Evolutionary conservation across 2,888 invertebrate species (phyloP), one percentile per base, ranked within the genome.

Genomic region (Kuschelorhynchus macadamiae): DNA sequence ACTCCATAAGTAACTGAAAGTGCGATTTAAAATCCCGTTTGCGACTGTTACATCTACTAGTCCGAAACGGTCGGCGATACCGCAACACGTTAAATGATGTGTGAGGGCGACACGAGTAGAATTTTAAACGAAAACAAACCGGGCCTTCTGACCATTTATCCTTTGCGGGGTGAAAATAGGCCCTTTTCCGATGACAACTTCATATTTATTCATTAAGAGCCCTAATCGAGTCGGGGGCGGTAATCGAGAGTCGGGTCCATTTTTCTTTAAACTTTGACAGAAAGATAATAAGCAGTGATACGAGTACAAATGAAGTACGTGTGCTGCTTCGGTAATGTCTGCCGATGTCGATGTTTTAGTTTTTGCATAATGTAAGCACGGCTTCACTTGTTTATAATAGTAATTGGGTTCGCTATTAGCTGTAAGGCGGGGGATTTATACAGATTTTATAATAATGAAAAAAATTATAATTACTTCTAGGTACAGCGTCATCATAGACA

Each of bases 201-300:
- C 69, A 69, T 69, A 69, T 69, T 69, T 69, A 69, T 69, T 69
- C 69, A 69, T 69, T 69, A 69, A 64, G 56, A 61, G 63, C 55
- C 32, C 59, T 63, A 68, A 63, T 63, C 63, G 68, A 59, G 57
- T 47, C 32, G 63, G 33, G 42, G 62, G 67, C 52, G 62, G 36
- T 47, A 68, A 68, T 68, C 68, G 68, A 68, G 63, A 59, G 67
- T 44, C 39, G 32, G 55, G 57, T 63, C 63, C 68, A 68, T 68
- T 68, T 68, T 68, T 68, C 68, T 63, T 68, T 49, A 63, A 68
- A 63, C 46, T 68, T 68, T 68, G 68, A 68, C 68, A 68, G 68
- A 68, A 68, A 68, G 68, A 68, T 68, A 68, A 68, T 68, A 68
- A 63, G 68, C 63, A 68, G 46, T 47, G 68, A 68, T 68, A 68